Evolutionary conservation across 2,113 vertebrate species (phyloP).

Genomic region (Acrocephalus kingi): DNA sequence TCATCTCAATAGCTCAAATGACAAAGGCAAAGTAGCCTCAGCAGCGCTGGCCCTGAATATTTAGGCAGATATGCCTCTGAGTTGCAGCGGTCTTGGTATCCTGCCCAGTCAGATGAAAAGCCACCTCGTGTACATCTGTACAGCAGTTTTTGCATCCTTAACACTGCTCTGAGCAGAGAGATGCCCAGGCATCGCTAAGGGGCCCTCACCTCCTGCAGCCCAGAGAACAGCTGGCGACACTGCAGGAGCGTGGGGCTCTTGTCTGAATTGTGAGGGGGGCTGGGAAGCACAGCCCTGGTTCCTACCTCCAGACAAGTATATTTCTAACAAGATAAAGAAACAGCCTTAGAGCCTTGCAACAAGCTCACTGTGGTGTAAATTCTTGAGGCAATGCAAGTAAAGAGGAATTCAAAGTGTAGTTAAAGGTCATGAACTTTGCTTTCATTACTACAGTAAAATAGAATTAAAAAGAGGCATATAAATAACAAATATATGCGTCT

Average conservation of each 20-base stretch:
- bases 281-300: neutral
- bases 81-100: neutral
- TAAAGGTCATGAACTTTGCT: neutral
- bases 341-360: neutral
- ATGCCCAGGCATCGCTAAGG: accelerated
- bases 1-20: neutral
- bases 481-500: neutral
- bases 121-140: neutral
- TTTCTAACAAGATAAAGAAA: neutral
- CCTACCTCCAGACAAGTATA: neutral
- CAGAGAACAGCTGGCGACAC: accelerated
- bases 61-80: neutral
- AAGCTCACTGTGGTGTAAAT: neutral
- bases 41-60: neutral
- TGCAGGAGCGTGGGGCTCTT: accelerated
- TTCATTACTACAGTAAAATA: neutral
- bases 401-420: neutral
- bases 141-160: accelerated
- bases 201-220: neutral
- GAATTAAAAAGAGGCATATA: neutral
- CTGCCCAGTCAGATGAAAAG: neutral
- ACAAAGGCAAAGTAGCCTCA: neutral
- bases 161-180: neutral
- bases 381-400: neutral
- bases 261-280: accelerated